phyloP scores from a whole-genome alignment of 2,888 invertebrate species.

The Chydorus sphaericus region DNA sequence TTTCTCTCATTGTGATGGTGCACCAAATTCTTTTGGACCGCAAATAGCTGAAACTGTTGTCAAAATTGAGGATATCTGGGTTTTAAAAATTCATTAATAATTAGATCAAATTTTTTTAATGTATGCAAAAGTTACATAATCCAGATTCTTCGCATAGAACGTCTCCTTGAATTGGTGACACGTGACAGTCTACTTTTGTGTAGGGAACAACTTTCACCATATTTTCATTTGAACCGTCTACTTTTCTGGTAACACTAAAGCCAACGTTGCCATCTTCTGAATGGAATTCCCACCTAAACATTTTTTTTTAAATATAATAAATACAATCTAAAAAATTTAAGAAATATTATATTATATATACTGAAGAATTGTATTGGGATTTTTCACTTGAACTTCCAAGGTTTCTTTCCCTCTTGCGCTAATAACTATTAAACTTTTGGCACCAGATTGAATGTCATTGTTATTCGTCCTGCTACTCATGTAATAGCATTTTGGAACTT shows the following conservation, averaged over 20 bases:
- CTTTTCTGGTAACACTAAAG: conserved; percentile 57
- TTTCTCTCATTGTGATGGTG: not conserved
- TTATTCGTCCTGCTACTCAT: not conserved
- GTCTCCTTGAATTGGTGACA: conserved; percentile 63
- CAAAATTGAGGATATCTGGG: conserved; percentile 15
- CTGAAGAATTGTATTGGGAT: conserved; percentile 59
- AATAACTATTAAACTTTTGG: not conserved
- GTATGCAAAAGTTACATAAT: not conserved
- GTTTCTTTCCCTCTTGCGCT: not conserved
- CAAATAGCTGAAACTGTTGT: conserved; percentile 14
- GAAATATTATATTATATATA: no score
- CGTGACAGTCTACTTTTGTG: conserved; percentile 57
- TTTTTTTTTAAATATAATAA: not conserved
- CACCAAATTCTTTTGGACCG: conserved; percentile 12
- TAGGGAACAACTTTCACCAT: conserved; percentile 44
- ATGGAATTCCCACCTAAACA: conserved; percentile 68
- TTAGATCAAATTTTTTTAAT: no score
- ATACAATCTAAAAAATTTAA: no score
- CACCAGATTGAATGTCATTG: no score
- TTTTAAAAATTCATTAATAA: not conserved
- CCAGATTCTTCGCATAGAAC: conserved; percentile 59
- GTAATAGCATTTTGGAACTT: conserved; percentile 8
- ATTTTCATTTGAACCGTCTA: conserved; percentile 40
- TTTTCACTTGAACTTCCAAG: conserved; percentile 36
- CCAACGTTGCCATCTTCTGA: conserved; percentile 77